A percentile compares a stretch with the other conserved stretches of the same genome.
Evolutionary conservation across 2,888 invertebrate species (phyloP).

Genomic region (Tupiocoris notatus): DNA sequence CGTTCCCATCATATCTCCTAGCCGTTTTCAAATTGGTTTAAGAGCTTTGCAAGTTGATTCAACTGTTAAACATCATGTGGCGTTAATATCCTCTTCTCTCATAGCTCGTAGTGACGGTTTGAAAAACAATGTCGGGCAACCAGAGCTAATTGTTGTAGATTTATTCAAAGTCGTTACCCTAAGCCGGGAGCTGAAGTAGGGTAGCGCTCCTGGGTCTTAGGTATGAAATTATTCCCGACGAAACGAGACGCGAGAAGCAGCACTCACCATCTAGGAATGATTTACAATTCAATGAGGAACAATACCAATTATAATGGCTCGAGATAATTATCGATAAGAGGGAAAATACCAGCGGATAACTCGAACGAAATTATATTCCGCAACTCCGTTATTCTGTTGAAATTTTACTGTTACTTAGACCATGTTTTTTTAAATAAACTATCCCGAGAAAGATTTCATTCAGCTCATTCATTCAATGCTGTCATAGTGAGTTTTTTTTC

Average conservation of each 20-base stretch:
- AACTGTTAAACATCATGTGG: conserved; percentile 36
- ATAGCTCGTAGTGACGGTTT: neutral
- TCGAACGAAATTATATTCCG: no score
- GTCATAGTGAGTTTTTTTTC: no score
- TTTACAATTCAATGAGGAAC: conserved; percentile 32
- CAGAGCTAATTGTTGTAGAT: conserved; percentile 34
- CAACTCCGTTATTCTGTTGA: no score
- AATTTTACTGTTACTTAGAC: no score
- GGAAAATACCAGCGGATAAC: neutral
- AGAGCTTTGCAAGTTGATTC: conserved; percentile 37
- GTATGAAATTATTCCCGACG: conserved; percentile 14
- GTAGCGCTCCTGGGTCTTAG: neutral
- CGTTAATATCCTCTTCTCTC: neutral
- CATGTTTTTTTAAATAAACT: no score
- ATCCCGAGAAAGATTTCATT: no score
- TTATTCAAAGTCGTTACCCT: conserved; percentile 38
- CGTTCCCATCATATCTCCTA: no score
- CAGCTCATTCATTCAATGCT: no score
- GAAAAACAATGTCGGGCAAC: conserved; percentile 32
- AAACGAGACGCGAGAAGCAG: neutral
- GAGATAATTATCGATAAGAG: conserved; percentile 9
- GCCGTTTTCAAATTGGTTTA: neutral
- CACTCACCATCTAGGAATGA: neutral
- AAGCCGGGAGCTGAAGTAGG: neutral
- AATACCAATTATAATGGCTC: conserved; percentile 19